Evolutionary conservation across 2,113 vertebrate genomes (phyloP), one percentile per base, ranked within the genome.

Genomic region (Nothoprocta perdicaria): DNA sequence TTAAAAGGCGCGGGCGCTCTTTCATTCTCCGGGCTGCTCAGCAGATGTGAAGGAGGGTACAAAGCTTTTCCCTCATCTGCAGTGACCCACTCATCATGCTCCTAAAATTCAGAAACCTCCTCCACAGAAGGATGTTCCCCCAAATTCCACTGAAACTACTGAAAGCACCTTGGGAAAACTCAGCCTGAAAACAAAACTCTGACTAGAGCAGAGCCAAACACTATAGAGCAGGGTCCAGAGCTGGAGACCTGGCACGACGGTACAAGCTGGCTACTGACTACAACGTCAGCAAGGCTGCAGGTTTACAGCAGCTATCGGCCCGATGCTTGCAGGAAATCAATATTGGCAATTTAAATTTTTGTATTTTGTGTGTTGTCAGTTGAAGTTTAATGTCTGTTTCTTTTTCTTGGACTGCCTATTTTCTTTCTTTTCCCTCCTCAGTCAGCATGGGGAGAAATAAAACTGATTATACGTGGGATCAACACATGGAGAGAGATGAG

Each of bases 321-420:
- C 81, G 88, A 94, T 84, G 82, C 48, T 92, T 88, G 60, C 74
- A 91, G 74, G 84, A 97, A 97, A 95, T 96, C 96, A 96, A 97
- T 94, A 94, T 40, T 18, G 90, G 87, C 80, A 92, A 95, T 96
- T 95, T 92, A 90, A 86, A 96, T 96, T 96, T 90, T 90, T 94
- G 67, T 80, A 92, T 53, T 95, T 96, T 93, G 71, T 72, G 63
- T 58, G 43, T 81, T 95, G 91, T 95, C 72, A 40, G 89, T 85
- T 94, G 83, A 96, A 87, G 74, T 92, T 90, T 95, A 94, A 96
- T 90, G 93, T 93, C 95, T 95, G 57, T 94, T 97, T 96, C 86
- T 96, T 77, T 94, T 96, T 94, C 89, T 88, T 92, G 55, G 58
- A 84, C 45, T 94, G 78, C 27, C 16, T 31, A 31, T 57, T 55